Base-by-base conservation (phyloP, 2,797 vertebrate genomes). In the Sphenodon punctatus region DNA sequence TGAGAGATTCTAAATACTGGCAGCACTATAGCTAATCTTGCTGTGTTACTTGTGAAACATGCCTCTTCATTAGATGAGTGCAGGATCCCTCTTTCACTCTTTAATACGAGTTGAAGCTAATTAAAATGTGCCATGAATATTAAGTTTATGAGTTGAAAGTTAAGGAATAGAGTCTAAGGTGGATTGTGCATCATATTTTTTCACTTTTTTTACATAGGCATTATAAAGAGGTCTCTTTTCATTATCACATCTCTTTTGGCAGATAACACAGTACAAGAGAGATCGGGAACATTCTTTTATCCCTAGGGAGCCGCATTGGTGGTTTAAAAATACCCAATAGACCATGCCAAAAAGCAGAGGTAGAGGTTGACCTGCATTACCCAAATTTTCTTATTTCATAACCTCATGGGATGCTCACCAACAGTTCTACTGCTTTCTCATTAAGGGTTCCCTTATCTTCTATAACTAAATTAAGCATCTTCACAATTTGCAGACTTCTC, bases 1-100 rank as follows among this genome's bases (percentile, higher is more conserved):
- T 81, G 3, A 79, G 78, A 51, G 22, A 81, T 70, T 84, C 61
- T 80, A 30, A 85, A 92, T 80, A 85, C n/a, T 85, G 81, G 70
- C n/a, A 87, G 4, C 60, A 32, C 12, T 78, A n/a, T n/a, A 34
- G 22, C 82, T 88, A 39, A 34, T 65, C 60, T 10, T 5, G 11
- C 59, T 67, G 16, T 32, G 39, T 80, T 88, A 55, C 77, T 78
- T 71, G 59, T 79, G 85, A 77, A 81, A 71, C 34, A 56, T 25
- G 46, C 39, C 45, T 36, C 39, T 63, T 85, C 48, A 60, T 83
- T 80, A 83, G 38, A 86, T 82, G 85, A 87, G 36, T 60, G 16
- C 22, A 56, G 65, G 49, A 5, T 58, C 53, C 74, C n/a, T 70
- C 76, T 81, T 89, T 87, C 76, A 56, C 51, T 72, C 59, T 70